Evolutionary conservation across 1,140 invertebrate genomes (phyloP), one percentile per base, ranked within the genome.

Genomic region (Drosophila pandora): DNA sequence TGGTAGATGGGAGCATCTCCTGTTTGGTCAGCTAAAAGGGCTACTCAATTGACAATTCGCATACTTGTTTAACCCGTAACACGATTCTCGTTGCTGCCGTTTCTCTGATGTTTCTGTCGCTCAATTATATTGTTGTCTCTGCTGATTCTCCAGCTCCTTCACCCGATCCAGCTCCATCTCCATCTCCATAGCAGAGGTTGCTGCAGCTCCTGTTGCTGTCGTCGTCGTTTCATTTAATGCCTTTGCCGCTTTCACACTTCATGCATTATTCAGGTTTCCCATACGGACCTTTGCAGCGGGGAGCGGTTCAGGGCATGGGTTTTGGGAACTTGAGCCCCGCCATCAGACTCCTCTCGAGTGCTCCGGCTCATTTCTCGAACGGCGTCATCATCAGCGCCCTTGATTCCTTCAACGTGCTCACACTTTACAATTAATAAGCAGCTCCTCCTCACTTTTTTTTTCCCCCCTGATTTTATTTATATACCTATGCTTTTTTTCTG

Each of bases 261-360:
- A 88, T 88, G 83, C 82, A 87, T 87, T 87, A 87, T 87, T 87
- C 82, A 87, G 83, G 82, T 88, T 88, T 87, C 83, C 79, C 83
- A 87, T 81, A 87, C 83, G 78, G 64, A 8, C 53, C 47, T 28
- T 28, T 28, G 25, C 25, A 28, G 5, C 5, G 34, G n/a, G 30
- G 17, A 47, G 34, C 10, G 34, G 10, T 12, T 12, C 34, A 32
- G 32, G 32, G 32, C 32, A 32, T 37, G 34, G 34, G 34, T 37
- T 37, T 43, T 43, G 41, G 49, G 52, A 69, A 73, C 79, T 61
- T 60, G 45, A 61, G 55, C 50, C 30, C 71, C 28, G 71, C 28
- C 53, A 64, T 55, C 60, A 64, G 61, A 58, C 47, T 73, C 39
- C 47, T 68, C 43, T 87, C 82, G 71, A 87, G 81, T 69, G 65